Conservation (phyloP, 2,113 vertebrate species). For the Lamprotornis superbus region DNA sequence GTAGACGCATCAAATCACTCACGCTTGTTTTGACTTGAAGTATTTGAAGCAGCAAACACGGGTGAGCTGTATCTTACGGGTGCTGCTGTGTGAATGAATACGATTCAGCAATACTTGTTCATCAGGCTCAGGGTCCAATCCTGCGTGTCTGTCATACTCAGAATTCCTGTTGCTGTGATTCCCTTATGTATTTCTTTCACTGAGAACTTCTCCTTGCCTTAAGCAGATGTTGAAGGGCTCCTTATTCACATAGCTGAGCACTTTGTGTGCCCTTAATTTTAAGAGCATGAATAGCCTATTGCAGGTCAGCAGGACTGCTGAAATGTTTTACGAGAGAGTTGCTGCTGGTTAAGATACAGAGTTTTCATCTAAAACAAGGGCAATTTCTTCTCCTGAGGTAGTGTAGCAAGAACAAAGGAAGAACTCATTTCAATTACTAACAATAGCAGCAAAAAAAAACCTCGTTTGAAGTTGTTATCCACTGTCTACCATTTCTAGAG, state of each 20-base stretch:
- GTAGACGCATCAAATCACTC: conserved; percentile 27
- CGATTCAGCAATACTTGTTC: background rate
- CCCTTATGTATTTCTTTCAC: background rate
- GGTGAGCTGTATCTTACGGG: background rate
- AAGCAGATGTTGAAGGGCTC: background rate
- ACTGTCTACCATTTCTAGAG: background rate
- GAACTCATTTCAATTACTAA: background rate
- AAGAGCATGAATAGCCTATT: background rate
- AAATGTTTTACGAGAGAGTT: background rate
- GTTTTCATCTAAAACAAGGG: background rate
- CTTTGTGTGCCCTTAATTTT: background rate
- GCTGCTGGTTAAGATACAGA: background rate
- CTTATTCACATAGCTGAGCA: background rate
- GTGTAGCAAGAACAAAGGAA: background rate
- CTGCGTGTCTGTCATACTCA: background rate
- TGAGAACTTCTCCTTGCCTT: background rate
- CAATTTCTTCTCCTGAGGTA: background rate
- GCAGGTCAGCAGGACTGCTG: background rate
- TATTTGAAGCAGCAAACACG: background rate
- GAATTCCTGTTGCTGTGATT: background rate
- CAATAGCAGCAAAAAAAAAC: background rate
- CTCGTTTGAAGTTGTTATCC: background rate
- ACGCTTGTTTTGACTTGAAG: conserved; percentile 54
- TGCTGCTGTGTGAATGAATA: background rate
- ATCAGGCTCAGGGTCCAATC: background rate